phyloP scores from a whole-genome alignment of 2,888 invertebrate genomes.

The Crepidodera aurea region DNA sequence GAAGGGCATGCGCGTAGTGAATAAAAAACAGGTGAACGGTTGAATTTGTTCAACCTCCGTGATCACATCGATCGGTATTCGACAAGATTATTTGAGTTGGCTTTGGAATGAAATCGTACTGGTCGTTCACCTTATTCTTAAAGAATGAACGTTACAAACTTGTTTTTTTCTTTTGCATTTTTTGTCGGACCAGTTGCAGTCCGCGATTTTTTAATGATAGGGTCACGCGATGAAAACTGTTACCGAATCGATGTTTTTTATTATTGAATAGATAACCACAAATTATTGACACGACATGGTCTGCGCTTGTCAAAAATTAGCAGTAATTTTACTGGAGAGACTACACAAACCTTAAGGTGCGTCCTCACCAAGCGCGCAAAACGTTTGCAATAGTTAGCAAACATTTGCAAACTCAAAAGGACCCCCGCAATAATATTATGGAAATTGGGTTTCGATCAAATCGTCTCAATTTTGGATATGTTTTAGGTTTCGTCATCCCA shows the following conservation, averaged over 20 bases:
- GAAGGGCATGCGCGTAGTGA: conserved; percentile 52
- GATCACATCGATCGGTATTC: conserved; percentile 9
- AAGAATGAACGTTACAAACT: conserved; percentile 16
- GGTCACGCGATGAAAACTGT: not conserved
- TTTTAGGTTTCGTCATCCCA: no score
- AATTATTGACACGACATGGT: no score
- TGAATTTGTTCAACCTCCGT: conserved; percentile 7
- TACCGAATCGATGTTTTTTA: not conserved
- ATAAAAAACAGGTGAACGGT: conserved; percentile 42
- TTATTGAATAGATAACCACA: no score
- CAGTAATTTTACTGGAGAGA: no score
- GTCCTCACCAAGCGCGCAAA: no score
- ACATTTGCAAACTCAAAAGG: no score
- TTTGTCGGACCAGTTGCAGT: conserved; percentile 1
- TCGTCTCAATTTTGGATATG: no score
- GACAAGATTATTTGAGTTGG: conserved; percentile 14
- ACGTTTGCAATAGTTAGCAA: no score
- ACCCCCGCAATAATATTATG: no score
- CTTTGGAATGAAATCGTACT: conserved; percentile 12
- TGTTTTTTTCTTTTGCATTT: conserved; percentile 19
- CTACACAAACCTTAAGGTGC: no score
- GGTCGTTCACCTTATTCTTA: conserved; percentile 20
- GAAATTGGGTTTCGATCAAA: no score
- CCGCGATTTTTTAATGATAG: not conserved
- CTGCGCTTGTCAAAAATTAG: no score